Evolutionary conservation across 2,113 vertebrate species (phyloP).

Genomic region (Mobula hypostoma): DNA sequence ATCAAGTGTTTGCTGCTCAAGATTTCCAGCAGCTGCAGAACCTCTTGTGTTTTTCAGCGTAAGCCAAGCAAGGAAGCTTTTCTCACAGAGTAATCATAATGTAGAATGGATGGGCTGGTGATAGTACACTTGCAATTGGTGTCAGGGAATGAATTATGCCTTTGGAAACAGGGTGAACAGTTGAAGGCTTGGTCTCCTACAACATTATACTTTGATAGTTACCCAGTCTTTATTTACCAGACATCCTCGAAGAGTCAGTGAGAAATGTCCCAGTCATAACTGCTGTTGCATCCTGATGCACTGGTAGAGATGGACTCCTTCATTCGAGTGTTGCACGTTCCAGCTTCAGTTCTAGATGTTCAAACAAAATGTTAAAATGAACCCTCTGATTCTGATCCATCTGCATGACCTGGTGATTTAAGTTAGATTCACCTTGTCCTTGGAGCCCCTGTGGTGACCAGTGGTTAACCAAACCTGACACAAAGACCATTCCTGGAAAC

Average conservation of each 20-base stretch:
- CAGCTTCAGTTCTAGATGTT: not conserved
- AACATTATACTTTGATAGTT: too few species aligned
- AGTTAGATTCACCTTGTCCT: not conserved
- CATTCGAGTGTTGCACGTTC: not conserved
- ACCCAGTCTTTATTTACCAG: not conserved
- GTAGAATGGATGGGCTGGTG: not conserved
- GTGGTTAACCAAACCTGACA: too few species aligned
- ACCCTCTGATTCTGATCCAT: not conserved
- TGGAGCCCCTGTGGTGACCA: too few species aligned
- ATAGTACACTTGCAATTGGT: not conserved
- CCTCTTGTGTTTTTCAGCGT: too few species aligned
- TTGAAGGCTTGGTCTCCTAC: not conserved
- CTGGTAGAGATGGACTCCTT: not conserved
- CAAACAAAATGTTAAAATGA: not conserved
- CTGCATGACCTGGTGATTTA: not conserved
- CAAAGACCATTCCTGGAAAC: too few species aligned
- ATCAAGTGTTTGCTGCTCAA: too few species aligned
- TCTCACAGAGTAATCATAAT: not conserved
- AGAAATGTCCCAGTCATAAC: not conserved
- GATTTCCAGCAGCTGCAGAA: too few species aligned
- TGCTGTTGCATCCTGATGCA: not conserved
- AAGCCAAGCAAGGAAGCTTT: not conserved
- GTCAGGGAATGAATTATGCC: not conserved
- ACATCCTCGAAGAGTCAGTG: not conserved
- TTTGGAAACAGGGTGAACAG: not conserved